A percentile compares a stretch with the other conserved stretches of the same genome.
Conservation (phyloP, 2,888 invertebrate genomes). For the Mythimna albipuncta region DNA sequence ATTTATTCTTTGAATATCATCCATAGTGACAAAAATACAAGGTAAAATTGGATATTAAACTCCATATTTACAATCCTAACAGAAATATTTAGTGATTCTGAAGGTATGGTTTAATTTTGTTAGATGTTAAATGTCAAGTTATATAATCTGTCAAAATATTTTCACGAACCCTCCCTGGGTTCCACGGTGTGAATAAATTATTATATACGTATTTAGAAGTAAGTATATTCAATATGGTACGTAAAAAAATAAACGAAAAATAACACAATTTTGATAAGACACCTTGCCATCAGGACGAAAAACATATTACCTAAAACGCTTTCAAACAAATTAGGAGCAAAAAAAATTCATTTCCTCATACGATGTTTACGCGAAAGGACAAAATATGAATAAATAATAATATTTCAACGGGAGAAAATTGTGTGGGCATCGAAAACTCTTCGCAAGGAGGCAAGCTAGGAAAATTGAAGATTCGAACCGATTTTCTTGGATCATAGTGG, state of each 20-base stretch:
- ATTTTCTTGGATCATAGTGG: conserved; percentile 67
- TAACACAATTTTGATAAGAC: conserved; percentile 19
- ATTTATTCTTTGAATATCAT: no score
- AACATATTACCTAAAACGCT: conserved; percentile 20
- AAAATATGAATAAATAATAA: conserved; percentile 54
- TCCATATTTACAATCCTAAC: no score
- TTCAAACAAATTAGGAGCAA: conserved; percentile 34
- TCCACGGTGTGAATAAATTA: not conserved
- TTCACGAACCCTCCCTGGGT: not conserved
- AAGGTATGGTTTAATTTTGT: no score
- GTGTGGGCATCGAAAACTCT: conserved; percentile 32
- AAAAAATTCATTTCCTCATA: conserved; percentile 38
- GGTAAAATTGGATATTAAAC: no score
- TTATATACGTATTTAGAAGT: not conserved
- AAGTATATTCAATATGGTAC: not conserved
- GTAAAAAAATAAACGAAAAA: conserved; percentile 5
- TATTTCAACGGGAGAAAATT: conserved; percentile 28
- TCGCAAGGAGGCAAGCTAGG: conserved; percentile 55
- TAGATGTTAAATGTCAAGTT: conserved; percentile 47
- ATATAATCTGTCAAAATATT: conserved; percentile 40
- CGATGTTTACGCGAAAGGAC: conserved; percentile 31
- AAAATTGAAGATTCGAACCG: conserved; percentile 70
- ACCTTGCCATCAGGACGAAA: conserved; percentile 1
- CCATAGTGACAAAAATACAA: no score
- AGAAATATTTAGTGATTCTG: no score